These are phyloP conservation scores for Nemotelus pantherinus DNA, from an alignment of 2,888 invertebrate species.

Conservation along the genomic window DNA sequence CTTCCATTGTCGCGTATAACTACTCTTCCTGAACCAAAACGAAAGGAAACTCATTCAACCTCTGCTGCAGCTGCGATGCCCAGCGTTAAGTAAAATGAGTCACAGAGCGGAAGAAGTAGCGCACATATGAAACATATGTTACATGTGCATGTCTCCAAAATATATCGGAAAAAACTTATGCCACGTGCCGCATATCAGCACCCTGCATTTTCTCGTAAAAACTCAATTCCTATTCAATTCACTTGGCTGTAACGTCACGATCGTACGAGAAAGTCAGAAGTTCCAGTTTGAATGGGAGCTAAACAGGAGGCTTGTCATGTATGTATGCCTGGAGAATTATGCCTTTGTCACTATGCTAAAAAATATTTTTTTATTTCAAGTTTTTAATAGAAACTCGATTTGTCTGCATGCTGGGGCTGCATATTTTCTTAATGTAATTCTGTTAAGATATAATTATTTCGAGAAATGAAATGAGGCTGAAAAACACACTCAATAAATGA, in stretches of 20 bases:
- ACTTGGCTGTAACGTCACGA: not conserved
- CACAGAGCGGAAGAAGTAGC: constrained; percentile 34
- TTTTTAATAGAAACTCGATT: too few species aligned
- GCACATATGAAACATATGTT: constrained; percentile 39
- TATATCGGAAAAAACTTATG: constrained; percentile 26
- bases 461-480: too few species aligned
- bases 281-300: not conserved
- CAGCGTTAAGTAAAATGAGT: constrained; percentile 26
- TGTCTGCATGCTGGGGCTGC: too few species aligned
- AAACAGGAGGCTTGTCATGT: too few species aligned
- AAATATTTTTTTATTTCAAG: too few species aligned
- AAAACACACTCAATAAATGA: too few species aligned
- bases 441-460: too few species aligned
- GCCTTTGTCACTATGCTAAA: too few species aligned
- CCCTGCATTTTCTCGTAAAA: constrained; percentile 10
- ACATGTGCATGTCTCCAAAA: constrained; percentile 20
- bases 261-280: not conserved
- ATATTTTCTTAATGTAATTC: too few species aligned
- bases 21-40: constrained; percentile 14
- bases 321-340: too few species aligned
- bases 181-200: constrained; percentile 41
- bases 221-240: not conserved
- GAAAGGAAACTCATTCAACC: constrained; percentile 30
- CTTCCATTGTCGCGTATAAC: constrained; percentile 16
- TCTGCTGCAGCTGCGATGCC: constrained; percentile 29